Conservation (phyloP, 2,888 invertebrate genomes). For the Brenthis ino region DNA sequence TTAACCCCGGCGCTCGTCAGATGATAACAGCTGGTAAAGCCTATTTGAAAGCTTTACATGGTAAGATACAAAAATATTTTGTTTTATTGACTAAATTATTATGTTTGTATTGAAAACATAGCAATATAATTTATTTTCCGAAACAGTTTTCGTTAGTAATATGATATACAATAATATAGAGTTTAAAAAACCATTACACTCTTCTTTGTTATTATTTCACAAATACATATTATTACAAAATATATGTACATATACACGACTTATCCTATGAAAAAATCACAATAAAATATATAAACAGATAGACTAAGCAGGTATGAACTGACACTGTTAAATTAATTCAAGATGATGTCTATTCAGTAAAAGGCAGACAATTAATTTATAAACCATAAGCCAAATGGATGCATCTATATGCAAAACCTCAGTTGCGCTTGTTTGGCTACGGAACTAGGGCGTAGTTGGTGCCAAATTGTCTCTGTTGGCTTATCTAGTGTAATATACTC, state of each 20-base stretch:
- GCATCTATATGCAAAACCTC: constrained; percentile 80
- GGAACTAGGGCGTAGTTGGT: constrained; percentile 74
- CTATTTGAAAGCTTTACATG: constrained; percentile 96
- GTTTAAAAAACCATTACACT: no score
- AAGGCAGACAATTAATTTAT: constrained; percentile 76
- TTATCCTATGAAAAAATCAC: background rate
- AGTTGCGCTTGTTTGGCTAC: constrained; percentile 72
- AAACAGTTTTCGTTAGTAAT: no score
- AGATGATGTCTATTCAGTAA: constrained; percentile 64
- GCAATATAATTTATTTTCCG: background rate
- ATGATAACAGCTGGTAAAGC: constrained; percentile 97
- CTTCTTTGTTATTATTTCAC: no score
- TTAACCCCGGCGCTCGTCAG: constrained; percentile 96
- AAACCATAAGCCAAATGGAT: constrained; percentile 76
- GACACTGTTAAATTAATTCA: constrained; percentile 51
- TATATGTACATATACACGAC: background rate
- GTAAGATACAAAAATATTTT: constrained; percentile 82
- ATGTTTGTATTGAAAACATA: background rate
- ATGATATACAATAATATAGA: no score
- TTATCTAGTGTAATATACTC: constrained; percentile 78
- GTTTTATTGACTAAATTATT: background rate
- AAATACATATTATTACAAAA: no score
- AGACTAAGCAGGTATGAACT: constrained; percentile 47
- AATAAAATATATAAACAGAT: background rate
- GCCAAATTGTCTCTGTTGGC: constrained; percentile 81